Conservation (phyloP, 1,140 invertebrate species). For the Cyrtorhinus lividipennis region DNA sequence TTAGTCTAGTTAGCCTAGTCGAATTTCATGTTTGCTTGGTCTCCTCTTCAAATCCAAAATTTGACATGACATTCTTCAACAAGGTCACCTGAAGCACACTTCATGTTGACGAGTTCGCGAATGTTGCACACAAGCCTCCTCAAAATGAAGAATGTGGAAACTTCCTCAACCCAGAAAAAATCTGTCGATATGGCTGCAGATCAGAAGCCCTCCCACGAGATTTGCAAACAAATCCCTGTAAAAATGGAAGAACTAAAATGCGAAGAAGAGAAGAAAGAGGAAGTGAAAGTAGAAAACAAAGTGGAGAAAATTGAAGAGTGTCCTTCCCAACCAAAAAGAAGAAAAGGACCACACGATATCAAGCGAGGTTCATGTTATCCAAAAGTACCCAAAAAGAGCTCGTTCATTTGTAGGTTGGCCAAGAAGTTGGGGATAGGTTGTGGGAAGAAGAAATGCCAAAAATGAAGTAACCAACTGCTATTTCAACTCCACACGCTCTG, state of each 20-base stretch:
- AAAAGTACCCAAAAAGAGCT: background rate
- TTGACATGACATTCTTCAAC: background rate
- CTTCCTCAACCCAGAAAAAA: background rate
- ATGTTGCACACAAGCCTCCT: background rate
- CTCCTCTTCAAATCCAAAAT: too few relatives aligned
- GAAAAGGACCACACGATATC: slow-evolving; percentile 1
- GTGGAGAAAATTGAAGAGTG: background rate
- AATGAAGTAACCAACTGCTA: too few relatives aligned
- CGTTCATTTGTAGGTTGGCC: background rate
- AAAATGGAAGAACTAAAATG: background rate
- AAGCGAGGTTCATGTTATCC: background rate
- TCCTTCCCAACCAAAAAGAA: background rate
- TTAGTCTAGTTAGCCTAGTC: too few relatives aligned
- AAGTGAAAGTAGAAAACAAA: background rate
- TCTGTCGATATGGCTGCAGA: background rate
- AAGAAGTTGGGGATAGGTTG: background rate
- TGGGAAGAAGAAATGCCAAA: background rate
- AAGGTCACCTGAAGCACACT: background rate
- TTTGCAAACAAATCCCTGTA: too few relatives aligned
- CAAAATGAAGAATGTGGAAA: background rate
- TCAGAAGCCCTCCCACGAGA: background rate
- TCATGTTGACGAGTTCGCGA: background rate
- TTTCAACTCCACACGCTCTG: too few relatives aligned
- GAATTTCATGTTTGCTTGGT: too few relatives aligned
- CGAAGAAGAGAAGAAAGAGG: background rate